Conservation (phyloP, 2,797 vertebrate species). For the Mus caroli region DNA sequence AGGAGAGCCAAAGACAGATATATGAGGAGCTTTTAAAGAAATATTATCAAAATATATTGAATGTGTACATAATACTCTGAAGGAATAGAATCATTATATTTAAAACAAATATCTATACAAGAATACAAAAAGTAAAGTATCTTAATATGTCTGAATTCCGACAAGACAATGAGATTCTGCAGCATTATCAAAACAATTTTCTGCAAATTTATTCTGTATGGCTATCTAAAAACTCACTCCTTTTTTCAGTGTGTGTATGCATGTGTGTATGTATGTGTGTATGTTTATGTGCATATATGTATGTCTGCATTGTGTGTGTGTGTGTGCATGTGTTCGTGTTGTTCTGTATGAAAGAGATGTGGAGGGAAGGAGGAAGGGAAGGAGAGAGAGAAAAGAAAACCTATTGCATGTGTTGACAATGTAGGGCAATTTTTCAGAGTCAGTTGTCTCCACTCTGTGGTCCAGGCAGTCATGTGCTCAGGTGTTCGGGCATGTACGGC, state of each 20-base stretch:
- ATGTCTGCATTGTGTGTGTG: background rate
- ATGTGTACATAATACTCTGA: background rate
- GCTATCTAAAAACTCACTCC: background rate
- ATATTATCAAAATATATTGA: background rate
- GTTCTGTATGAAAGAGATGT: background rate
- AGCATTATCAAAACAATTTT: slow-evolving; percentile 14
- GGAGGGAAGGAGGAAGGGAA: background rate
- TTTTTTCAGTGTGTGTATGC: background rate
- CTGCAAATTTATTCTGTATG: background rate
- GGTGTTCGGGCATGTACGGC: background rate
- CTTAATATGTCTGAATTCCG: background rate
- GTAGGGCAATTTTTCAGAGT: background rate
- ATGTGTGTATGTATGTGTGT: background rate
- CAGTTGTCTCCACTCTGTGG: background rate
- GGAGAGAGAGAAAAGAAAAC: background rate
- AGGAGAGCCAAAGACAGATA: background rate
- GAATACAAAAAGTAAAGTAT: background rate
- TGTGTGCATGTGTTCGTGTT: background rate
- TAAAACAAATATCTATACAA: background rate
- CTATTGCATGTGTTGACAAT: background rate
- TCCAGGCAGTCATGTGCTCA: background rate
- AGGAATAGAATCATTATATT: background rate
- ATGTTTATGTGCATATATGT: background rate
- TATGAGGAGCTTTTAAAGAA: background rate
- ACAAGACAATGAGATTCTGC: background rate